Base-by-base conservation (phyloP, 2,888 invertebrate genomes). In the Pocota personata region DNA sequence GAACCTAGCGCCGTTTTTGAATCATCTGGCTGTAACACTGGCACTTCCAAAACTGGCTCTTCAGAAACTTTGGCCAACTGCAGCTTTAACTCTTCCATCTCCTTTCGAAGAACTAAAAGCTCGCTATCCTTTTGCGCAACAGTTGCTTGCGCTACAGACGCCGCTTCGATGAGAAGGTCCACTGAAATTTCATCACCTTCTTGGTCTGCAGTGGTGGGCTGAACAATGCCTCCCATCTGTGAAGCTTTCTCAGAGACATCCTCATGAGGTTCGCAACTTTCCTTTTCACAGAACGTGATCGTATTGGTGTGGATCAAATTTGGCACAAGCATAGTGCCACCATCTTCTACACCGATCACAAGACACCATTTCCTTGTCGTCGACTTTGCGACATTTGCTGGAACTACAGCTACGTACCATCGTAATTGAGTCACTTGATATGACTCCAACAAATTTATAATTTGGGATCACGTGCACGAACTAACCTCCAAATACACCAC, bases 301-400 rank as follows among this genome's bases (percentile, higher is more conserved):
- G 14, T 52, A 69, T 1, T 32, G 12, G 1, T 43, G 8, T 0
- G 77, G 69, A 43, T 77, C 69, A 14, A 77, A 77, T 12, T 77
- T 40, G 2, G 50, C 76, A 30, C 76, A 76, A 1, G 12, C 14
- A 67, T 40, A 76, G 19, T 76, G 76, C 66, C 58, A 76, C 76
- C 76, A 76, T 37, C 48, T 24, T 14, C 21, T 48, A 12, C 77
- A 77, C 7, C 40, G 19, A 5, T 77, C 67, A 3, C 48, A 64
- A 10, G 30, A 6, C 5, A 64, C 35, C 35, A 35, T 35, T 1
- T 8, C 3, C 7, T 8, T 7, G 7, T 32, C 32, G 32, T 32
- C 32, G 1, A 1, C 32, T 6, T 32, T 32, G 5, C 7, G 3
- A 6, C 32, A 32, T 7, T 8, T 32, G 1, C 1, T 6, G 6